Percentiles rank a stretch among this genome's conserved stretches.
Evolutionary conservation across 2,113 vertebrate genomes (phyloP).

Genomic region (Litocranius walleri): DNA sequence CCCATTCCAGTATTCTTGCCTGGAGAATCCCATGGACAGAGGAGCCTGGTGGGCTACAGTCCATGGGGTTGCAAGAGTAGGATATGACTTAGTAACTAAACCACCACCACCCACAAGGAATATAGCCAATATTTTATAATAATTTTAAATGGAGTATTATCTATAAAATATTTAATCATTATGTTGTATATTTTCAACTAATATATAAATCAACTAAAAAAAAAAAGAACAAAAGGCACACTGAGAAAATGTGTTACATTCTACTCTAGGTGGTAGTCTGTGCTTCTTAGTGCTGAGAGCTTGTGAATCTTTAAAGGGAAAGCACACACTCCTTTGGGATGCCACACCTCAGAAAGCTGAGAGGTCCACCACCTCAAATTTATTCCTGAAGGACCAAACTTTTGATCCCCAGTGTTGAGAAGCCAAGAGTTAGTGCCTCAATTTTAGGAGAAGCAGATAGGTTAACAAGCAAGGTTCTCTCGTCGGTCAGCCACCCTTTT

Average conservation of each 20-base stretch:
- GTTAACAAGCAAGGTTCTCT: background rate
- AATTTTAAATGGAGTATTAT: background rate
- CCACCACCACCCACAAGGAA: background rate
- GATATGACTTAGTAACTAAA: background rate
- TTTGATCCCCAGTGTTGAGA: background rate
- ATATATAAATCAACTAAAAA: background rate
- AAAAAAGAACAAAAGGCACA: background rate
- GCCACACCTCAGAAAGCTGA: background rate
- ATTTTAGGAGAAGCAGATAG: background rate
- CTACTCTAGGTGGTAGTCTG: background rate
- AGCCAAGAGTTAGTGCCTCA: conserved; percentile 27
- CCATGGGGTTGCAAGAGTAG: background rate
- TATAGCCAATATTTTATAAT: background rate
- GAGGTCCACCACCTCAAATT: background rate
- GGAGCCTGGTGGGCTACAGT: background rate
- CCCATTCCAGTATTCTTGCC: background rate
- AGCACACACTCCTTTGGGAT: conserved; percentile 31
- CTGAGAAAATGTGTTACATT: background rate
- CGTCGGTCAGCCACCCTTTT: background rate
- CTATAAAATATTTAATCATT: background rate
- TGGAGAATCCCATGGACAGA: background rate
- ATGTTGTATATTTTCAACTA: background rate
- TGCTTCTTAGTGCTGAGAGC: background rate
- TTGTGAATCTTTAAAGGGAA: conserved; percentile 21
- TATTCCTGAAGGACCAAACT: background rate